Evolutionary conservation across 2,113 vertebrate genomes (phyloP).

Genomic region (Aleadryas rufinucha): DNA sequence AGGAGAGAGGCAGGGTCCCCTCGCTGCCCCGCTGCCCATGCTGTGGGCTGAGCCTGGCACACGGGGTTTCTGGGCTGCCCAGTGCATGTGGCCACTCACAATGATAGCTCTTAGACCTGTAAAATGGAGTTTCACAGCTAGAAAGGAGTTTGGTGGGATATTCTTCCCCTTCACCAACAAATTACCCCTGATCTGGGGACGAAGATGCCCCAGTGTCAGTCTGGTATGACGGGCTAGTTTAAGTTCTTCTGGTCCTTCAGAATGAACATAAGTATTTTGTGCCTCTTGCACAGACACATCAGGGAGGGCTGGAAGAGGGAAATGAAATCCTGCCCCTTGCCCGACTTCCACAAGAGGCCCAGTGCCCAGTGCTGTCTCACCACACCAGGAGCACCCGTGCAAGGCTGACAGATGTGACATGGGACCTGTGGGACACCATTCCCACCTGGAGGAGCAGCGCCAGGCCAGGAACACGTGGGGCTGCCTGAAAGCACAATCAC

Average conservation of each 20-base stretch:
- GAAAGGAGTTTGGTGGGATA: neutral
- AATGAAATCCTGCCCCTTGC: neutral
- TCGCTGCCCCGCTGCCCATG: neutral
- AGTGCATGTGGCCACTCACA: neutral
- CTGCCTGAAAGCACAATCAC: neutral
- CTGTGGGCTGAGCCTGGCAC: neutral
- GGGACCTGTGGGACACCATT: neutral
- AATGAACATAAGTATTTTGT: neutral
- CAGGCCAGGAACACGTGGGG: neutral
- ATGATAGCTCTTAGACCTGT: neutral
- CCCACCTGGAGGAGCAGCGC: neutral
- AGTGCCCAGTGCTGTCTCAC: neutral
- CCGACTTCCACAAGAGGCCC: neutral
- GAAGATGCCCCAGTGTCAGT: neutral
- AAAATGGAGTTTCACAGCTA: neutral
- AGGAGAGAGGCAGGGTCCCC: too few relatives aligned
- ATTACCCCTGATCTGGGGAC: neutral
- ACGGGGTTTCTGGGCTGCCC: neutral
- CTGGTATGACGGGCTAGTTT: fast-evolving
- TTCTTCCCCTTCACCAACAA: neutral
- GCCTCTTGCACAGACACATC: neutral
- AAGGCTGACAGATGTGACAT: neutral
- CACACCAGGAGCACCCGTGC: neutral
- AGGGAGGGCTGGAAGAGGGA: neutral
- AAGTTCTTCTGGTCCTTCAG: neutral